Evolutionary conservation across 2,888 invertebrate genomes (phyloP).

Genomic region (Lithophane semibrunnea): DNA sequence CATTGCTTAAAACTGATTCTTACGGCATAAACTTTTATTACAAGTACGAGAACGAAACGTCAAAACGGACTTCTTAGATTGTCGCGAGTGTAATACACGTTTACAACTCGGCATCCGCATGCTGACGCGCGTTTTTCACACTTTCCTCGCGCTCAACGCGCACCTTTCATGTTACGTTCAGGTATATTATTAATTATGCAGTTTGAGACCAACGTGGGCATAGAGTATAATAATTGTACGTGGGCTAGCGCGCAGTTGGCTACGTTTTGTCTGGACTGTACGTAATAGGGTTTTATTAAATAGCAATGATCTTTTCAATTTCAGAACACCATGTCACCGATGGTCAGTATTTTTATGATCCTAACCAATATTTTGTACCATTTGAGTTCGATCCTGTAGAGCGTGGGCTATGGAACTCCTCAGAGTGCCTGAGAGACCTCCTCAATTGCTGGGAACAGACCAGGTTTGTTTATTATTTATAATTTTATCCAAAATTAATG

Average conservation of each 20-base stretch:
- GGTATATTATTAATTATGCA: too few species aligned
- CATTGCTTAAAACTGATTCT: too few species aligned
- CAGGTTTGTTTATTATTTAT: constrained; percentile 40
- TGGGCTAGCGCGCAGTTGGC: background rate
- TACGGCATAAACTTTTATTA: too few species aligned
- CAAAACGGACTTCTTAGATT: too few species aligned
- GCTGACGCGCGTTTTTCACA: background rate
- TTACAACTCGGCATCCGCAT: background rate
- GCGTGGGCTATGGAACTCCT: constrained; percentile 35
- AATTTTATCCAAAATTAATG: background rate
- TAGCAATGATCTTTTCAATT: constrained; percentile 24
- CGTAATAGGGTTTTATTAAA: background rate
- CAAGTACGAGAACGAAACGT: too few species aligned
- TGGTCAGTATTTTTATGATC: background rate
- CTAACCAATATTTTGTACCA: background rate
- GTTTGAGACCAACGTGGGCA: background rate
- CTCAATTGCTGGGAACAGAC: constrained; percentile 56
- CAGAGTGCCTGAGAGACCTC: constrained; percentile 30
- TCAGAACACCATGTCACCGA: constrained; percentile 38
- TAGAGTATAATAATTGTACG: too few species aligned
- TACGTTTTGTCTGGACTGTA: background rate
- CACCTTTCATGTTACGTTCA: background rate
- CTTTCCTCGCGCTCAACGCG: background rate
- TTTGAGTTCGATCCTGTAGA: constrained; percentile 23
- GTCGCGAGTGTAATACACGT: background rate